Conservation (phyloP, 2,113 vertebrate species). For the Limnothrissa miodon region DNA sequence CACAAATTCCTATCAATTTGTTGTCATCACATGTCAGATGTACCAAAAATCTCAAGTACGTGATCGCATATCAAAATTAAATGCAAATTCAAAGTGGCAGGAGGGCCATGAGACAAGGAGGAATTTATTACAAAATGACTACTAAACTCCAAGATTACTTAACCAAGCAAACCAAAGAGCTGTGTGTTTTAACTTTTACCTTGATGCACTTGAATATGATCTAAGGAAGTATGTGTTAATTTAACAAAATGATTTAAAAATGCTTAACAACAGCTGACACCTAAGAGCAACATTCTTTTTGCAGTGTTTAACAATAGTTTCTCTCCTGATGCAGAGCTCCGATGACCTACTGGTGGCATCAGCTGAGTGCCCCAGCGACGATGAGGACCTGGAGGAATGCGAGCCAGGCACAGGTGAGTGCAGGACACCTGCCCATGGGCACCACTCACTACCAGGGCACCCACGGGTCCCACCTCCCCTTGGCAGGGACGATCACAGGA, state of each 20-base stretch:
- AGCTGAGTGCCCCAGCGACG: slow-evolving; percentile 93
- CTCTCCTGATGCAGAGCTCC: slow-evolving; percentile 77
- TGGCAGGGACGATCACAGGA: neutral
- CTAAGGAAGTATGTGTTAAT: slow-evolving; percentile 30
- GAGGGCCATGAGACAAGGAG: too few species aligned
- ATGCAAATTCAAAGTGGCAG: too few species aligned
- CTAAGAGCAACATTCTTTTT: neutral
- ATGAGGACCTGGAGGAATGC: slow-evolving; percentile 93
- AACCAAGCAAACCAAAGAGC: neutral
- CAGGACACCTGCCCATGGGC: neutral
- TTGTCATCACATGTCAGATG: too few species aligned
- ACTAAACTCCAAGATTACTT: too few species aligned
- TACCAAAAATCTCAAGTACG: too few species aligned
- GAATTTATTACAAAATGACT: too few species aligned
- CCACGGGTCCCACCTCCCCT: neutral
- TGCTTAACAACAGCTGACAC: neutral
- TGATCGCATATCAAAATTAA: too few species aligned
- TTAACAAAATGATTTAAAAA: too few species aligned
- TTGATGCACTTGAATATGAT: neutral
- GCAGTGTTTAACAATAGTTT: neutral
- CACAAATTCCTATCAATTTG: too few species aligned
- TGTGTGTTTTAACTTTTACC: neutral
- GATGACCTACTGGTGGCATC: slow-evolving; percentile 93
- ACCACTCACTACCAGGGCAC: neutral
- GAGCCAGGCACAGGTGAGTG: slow-evolving; percentile 93